These are phyloP conservation scores for Phrynocephalus versicolor DNA, from an alignment of 2,113 vertebrate genomes.

Conservation along the genomic window DNA sequence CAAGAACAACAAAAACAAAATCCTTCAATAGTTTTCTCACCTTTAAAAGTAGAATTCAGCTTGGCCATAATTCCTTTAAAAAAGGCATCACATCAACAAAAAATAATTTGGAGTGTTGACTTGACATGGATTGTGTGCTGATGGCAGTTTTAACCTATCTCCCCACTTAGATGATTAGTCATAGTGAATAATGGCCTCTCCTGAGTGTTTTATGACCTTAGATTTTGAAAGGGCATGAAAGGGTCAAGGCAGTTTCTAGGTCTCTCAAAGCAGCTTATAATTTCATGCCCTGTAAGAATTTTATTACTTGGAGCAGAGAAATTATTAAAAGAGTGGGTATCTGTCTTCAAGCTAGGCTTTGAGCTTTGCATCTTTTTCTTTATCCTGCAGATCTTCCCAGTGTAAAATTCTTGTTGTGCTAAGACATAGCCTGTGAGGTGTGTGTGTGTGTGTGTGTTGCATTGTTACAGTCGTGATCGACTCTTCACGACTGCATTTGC, in stretches of 20 bases:
- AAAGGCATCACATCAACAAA: neutral
- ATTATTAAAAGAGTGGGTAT: neutral
- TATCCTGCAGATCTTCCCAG: neutral
- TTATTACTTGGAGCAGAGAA: neutral
- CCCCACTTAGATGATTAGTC: neutral
- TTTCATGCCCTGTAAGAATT: neutral
- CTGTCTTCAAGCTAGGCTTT: neutral
- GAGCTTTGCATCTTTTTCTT: conserved; percentile 2
- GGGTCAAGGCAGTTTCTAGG: neutral
- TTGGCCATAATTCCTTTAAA: neutral
- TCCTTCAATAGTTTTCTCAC: neutral
- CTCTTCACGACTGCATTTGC: no score
- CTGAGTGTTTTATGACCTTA: neutral
- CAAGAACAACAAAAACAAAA: neutral
- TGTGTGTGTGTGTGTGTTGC: no score
- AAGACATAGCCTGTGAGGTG: conserved; percentile 9
- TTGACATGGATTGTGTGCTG: neutral
- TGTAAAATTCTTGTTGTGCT: neutral
- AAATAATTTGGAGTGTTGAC: no score
- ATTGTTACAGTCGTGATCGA: no score
- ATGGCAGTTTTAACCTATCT: neutral
- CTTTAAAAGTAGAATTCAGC: neutral
- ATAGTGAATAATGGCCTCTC: neutral
- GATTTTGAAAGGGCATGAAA: neutral
- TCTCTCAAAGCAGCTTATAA: neutral